phyloP scores from a whole-genome alignment of 2,797 vertebrate genomes.

The Florisuga fusca region DNA sequence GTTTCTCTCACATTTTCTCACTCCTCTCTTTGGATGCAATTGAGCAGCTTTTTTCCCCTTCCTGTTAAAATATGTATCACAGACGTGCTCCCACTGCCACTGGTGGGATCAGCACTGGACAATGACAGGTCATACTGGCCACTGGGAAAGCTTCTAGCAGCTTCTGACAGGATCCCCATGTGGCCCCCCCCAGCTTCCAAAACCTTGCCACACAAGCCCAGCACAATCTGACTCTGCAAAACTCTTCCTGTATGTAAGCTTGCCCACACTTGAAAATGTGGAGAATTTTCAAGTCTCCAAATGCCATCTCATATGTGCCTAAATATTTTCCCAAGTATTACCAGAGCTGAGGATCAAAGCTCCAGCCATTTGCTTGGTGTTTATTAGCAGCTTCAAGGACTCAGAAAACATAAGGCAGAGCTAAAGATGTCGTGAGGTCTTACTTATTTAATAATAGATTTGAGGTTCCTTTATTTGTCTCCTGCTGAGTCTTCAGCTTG shows the following conservation, averaged over 20 bases:
- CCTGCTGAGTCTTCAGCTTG: conserved; percentile 62
- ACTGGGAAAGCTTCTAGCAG: background rate
- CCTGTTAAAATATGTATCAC: background rate
- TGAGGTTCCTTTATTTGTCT: conserved; percentile 53
- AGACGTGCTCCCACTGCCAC: fast-evolving
- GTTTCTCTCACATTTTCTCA: fast-evolving
- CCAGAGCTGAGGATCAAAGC: background rate
- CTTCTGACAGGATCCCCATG: background rate
- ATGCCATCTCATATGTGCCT: background rate
- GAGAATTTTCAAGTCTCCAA: background rate
- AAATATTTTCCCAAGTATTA: background rate
- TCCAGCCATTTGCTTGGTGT: background rate
- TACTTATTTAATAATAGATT: conserved; percentile 57
- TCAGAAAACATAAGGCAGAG: conserved; percentile 40
- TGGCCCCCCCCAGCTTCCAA: background rate
- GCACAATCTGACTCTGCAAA: background rate
- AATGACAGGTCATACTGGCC: fast-evolving
- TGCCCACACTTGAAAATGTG: background rate
- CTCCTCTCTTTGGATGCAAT: background rate
- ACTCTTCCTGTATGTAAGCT: background rate
- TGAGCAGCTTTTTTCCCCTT: background rate
- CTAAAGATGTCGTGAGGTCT: conserved; percentile 16
- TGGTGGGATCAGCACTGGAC: background rate
- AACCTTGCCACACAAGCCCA: background rate
- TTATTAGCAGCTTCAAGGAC: conserved; percentile 55